Evolutionary conservation across 2,797 vertebrate species (phyloP), one percentile per base, ranked within the genome.

Genomic region (Diceros bicornis): DNA sequence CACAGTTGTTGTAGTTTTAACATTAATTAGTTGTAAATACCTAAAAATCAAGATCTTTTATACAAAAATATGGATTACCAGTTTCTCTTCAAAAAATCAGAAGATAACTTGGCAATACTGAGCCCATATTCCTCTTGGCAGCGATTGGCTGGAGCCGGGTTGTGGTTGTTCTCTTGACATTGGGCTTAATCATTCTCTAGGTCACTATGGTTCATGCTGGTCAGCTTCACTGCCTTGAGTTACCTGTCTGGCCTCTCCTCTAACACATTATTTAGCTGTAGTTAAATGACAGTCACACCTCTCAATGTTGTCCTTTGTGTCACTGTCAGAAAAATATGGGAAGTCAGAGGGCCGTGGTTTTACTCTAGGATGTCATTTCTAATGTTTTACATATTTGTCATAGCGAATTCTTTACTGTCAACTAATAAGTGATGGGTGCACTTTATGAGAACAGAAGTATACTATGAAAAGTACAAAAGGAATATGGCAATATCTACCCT

Each of bases 381-480:
- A 96, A 71, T 86, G 29, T 68, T 59, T 85, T 61, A n/a, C 4
- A 6, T 88, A 64, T 68, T 68, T 87, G 87, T 86, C 34, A 41
- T 23, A 66, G 37, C 88, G 20, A 92, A 84, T 79, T 72, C 14
- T 78, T 79, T 72, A 47, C 72, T 44, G 55, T 85, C 71, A 66
- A 10, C 85, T 66, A 72, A 27, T 79, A 72, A 82, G 66, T 72
- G 72, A 91, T 79, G 6, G 4, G 6, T 86, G n/a, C 2, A 7
- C 32, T 89, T 34, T 84, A 8, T 90, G 66, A 79, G n/a, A 89
- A 89, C 18, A 85, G 41, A 84, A 90, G 32, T 59, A 16, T 62
- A 37, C 52, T 87, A 62, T 87, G 62, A 83, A 92, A 94, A 94
- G 7, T 91, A 82, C 12, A 77, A 71, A 82, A 90, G 44, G 27